Percentiles rank a stretch among this genome's conserved stretches.
Conservation (phyloP, 2,113 vertebrate species). For the Emydura subglobosa region DNA sequence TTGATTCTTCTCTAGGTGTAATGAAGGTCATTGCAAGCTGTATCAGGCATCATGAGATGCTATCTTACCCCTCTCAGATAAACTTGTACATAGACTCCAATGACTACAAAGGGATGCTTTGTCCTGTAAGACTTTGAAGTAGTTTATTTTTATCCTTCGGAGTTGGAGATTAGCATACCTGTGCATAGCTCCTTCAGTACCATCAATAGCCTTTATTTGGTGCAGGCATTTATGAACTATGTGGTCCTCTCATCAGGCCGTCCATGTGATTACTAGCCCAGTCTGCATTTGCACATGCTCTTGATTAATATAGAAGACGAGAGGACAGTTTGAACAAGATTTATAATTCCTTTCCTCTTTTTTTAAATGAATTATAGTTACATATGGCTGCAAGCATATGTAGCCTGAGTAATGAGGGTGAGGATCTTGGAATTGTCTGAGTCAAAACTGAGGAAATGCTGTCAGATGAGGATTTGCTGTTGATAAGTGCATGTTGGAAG, state of each 20-base stretch:
- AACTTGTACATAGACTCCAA: rapidly evolving
- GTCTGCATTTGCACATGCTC: not conserved
- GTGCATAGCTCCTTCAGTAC: conserved; percentile 34
- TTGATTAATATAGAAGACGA: not conserved
- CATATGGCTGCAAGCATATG: conserved; percentile 21
- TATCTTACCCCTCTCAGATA: not conserved
- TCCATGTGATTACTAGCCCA: not conserved
- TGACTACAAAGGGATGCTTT: conserved; percentile 14
- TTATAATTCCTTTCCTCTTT: conserved; percentile 4
- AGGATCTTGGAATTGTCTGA: conserved; percentile 15
- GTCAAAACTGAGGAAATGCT: conserved; percentile 62
- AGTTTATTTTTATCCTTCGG: not conserved
- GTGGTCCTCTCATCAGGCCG: not conserved
- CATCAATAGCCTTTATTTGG: conserved; percentile 12
- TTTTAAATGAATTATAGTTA: conserved; percentile 1
- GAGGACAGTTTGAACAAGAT: not conserved
- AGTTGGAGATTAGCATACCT: conserved; percentile 30
- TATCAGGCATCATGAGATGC: not conserved
- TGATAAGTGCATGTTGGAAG: conserved; percentile 48
- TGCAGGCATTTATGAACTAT: not conserved
- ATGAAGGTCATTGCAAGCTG: not conserved
- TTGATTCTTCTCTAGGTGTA: not conserved
- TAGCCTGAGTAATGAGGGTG: conserved; percentile 32
- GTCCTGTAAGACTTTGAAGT: conserved; percentile 25
- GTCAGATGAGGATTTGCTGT: conserved; percentile 44